Base-by-base conservation (phyloP, 2,113 vertebrate species). In the Brachypteracias leptosomus region DNA sequence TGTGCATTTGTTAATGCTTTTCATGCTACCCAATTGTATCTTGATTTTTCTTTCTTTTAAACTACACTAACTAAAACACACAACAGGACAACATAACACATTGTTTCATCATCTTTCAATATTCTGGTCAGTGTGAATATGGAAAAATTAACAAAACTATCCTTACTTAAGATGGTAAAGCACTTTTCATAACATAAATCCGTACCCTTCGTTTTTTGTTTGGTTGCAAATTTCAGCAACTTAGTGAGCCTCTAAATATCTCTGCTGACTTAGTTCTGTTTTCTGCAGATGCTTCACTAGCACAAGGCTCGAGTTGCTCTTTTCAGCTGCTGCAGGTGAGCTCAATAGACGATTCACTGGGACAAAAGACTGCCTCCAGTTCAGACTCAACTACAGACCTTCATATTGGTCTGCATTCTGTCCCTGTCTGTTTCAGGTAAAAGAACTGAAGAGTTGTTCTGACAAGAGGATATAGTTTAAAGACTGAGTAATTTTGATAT, bases 11-110 rank as follows among this genome's bases (percentile, higher is more conserved):
- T 51, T 68, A 54, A n/a, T 16, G 22, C 7, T 71, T 72, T 86
- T n/a, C 17, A 31, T 54, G 54, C 3, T 0, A 1, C 5, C 11
- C 13, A 36, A 18, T 19, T 40, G 6, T 3, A 4, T 46, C 40
- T 13, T 36, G 18, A 12, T 54, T 24, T 36, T 52, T 47, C 17
- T 73, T 74, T 49, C 6, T 52, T 70, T 88, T 90, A 57, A 81
- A 66, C 42, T 47, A 21, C 1, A 0, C 70, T 38, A 55, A 36
- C 7, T 54, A 59, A 79, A 80, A 68, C 16, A 51, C 36, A 25
- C 3, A 38, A 31, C 9, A 49, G 16, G 33, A 36, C 19, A 81
- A 65, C 80, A 76, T 65, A 40, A 73, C 65, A 22, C 3, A 13
- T 20, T 71, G 11, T 54, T 81, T 59, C 22, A 67, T 42, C 13